Base-by-base conservation (phyloP, 1,140 invertebrate genomes). In the Pachyrhynchus sulphureomaculatus region DNA sequence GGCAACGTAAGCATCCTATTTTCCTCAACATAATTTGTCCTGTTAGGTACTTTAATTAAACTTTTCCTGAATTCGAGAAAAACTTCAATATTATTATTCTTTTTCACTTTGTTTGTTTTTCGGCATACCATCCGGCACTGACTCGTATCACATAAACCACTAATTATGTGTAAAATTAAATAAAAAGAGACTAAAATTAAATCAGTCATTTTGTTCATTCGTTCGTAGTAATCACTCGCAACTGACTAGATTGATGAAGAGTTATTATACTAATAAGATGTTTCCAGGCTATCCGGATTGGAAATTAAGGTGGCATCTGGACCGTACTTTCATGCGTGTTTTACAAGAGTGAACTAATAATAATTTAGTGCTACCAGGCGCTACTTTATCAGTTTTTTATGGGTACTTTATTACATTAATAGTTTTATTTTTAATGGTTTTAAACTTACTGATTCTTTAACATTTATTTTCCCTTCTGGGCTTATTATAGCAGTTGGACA, bases 11-110 rank as follows among this genome's bases (percentile, higher is more conserved):
- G 5, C 26, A 17, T 24, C 6, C 17, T 47, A 4, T 36, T 26
- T 47, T n/a, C 32, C 45, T 37, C 10, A 23, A 29, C 26, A 29
- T 29, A 29, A 29, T 29, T 29, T 29, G 55, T 2, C 9, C 4
- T 23, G 10, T 17, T 33, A 4, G 44, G 42, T 26, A 59, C 44
- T 10, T 21, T 59, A 12, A 59, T 26, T 6, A 39, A 33, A 6
- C 13, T 45, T 17, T 41, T 59, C 34, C 41, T 26, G 24, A 49
- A 59, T 20, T 59, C 56, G 0, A 59, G 10, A 49, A 36, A 51
- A 12, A 47, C 13, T 9, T 57, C 26, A 21, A 56, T 56, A 36
- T 47, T 56, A 33, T 12, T 42, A 26, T 29, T n/a, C 20, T 12
- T 26, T 17, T n/a, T 26, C 4, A 12, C 8, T 18, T 29, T 10